These are phyloP conservation scores for Nyctereutes procyonoides DNA, from an alignment of 2,113 vertebrate genomes.

Conservation along the genomic window DNA sequence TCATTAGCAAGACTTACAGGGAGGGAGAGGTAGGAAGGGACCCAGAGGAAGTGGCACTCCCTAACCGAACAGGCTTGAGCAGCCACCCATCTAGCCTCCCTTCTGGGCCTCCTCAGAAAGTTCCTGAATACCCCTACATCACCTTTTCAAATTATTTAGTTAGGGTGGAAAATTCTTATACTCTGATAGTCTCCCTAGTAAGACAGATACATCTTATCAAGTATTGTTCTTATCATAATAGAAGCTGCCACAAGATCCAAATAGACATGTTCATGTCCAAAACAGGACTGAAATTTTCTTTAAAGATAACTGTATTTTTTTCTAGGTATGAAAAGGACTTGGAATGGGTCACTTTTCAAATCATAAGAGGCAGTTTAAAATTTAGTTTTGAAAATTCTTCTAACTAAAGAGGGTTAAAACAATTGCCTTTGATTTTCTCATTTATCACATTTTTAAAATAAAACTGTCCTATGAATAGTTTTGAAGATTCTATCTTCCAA, in stretches of 20 bases:
- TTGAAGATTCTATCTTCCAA: neutral
- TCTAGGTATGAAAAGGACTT: neutral
- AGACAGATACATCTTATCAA: neutral
- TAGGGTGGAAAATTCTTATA: neutral
- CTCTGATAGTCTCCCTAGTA: neutral
- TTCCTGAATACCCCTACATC: neutral
- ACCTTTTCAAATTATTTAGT: neutral
- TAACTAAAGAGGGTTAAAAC: neutral
- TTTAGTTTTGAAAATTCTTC: constrained; percentile 48
- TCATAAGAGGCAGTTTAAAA: constrained; percentile 13
- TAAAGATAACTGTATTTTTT: constrained; percentile 36
- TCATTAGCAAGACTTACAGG: neutral
- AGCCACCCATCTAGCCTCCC: neutral
- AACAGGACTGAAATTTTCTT: constrained; percentile 32
- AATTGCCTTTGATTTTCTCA: constrained; percentile 33
- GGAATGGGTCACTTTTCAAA: constrained; percentile 51
- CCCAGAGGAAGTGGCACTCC: neutral
- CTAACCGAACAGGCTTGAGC: neutral
- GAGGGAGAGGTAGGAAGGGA: accelerated
- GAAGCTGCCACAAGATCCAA: neutral
- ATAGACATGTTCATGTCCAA: neutral
- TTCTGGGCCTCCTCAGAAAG: neutral
- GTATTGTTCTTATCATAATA: neutral
- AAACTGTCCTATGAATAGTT: neutral
- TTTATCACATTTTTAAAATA: neutral